Base-by-base conservation (phyloP, 2,113 vertebrate genomes). In the Mungos mungo region DNA sequence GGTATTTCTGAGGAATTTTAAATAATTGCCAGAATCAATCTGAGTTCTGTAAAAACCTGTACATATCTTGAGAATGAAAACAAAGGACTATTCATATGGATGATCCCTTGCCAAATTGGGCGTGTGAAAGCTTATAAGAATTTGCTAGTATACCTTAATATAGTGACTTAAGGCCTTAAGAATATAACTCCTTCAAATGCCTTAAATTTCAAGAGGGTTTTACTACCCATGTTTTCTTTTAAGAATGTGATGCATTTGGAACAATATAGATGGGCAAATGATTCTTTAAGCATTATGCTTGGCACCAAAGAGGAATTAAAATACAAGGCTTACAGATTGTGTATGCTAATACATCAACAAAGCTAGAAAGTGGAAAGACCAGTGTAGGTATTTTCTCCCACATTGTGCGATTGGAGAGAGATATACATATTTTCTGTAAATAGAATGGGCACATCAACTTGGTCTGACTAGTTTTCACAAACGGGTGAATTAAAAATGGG, bases 131-230 rank as follows among this genome's bases (percentile, higher is more conserved):
- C 3, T 31, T 97, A 95, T 96, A 88, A 98, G 97, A 98, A 98
- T 97, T 98, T 98, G 80, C 94, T 98, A 98, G 90, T 95, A 87
- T 96, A 95, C 88, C 38, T 98, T 98, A 98, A 97, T 94, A 96
- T 85, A 93, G 29, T 90, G 96, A 97, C 80, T 98, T 98, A 98
- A 98, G 96, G 97, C 98, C 77, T 98, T 98, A 98, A 98, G 97
- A 98, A 96, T 98, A 98, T 96, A 98, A 98, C 96, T 97, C 97
- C 93, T 97, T 96, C 95, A 98, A 97, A 98, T 98, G 97, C 97
- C 95, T 98, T 98, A 96, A 95, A 98, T 98, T 98, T 98, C 97
- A 98, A 98, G 98, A 97, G 97, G 98, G 52, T 98, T 99, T 99
- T 98, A 96, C 68, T 97, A 93, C 94, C 77, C 83, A 74, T 96